Conservation (phyloP, 2,888 invertebrate genomes). For the Cheiracanthium punctorium region DNA sequence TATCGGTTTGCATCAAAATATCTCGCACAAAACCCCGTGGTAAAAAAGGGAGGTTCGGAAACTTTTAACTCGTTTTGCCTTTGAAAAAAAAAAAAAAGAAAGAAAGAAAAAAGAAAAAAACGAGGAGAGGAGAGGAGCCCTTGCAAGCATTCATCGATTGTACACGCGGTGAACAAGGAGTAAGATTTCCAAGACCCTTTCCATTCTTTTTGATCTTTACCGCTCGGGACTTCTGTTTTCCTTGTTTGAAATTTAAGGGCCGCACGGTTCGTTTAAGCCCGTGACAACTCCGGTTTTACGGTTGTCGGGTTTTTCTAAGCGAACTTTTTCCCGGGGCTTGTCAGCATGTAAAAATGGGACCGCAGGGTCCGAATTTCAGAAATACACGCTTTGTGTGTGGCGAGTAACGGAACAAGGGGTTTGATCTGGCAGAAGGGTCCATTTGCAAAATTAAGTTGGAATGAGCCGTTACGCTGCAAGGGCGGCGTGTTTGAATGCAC, state of each 20-base stretch:
- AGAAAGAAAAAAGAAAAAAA: too few relatives aligned
- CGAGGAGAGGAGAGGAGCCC: too few relatives aligned
- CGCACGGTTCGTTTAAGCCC: conserved; percentile 62
- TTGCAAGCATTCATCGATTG: neutral
- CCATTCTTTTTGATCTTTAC: conserved; percentile 44
- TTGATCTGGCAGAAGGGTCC: neutral
- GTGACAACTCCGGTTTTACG: conserved; percentile 60
- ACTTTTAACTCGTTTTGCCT: neutral
- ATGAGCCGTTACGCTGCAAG: neutral
- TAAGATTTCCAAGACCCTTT: neutral
- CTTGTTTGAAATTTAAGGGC: conserved; percentile 38
- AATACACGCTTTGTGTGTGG: neutral
- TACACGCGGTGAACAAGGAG: neutral
- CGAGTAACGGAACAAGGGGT: neutral
- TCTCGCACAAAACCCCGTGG: too few relatives aligned
- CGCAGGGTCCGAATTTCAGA: neutral
- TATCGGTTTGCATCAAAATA: too few relatives aligned
- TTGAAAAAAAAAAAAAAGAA: neutral
- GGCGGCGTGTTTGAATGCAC: neutral
- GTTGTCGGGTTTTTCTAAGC: conserved; percentile 5
- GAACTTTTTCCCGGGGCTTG: conserved; percentile 23
- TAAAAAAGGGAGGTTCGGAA: neutral
- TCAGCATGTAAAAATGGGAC: conserved; percentile 48
- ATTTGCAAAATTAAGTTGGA: neutral
- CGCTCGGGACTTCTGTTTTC: conserved; percentile 49